A percentile compares a stretch with the other conserved stretches of the same genome.
These are phyloP conservation scores for Papilio helenus DNA, from an alignment of 1,140 invertebrate genomes.

Conservation along the genomic window DNA sequence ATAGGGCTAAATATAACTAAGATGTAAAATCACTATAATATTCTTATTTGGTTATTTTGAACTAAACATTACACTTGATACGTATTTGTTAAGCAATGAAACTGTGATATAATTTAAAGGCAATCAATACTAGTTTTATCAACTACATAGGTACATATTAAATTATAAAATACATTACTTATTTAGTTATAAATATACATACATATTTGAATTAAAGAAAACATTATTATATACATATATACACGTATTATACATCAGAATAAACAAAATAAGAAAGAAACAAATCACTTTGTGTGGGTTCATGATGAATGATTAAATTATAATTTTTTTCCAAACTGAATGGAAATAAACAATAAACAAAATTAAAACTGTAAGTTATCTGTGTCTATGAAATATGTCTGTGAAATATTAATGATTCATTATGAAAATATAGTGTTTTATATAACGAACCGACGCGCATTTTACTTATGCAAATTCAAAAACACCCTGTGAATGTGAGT, in stretches of 20 bases:
- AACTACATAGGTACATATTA: neutral
- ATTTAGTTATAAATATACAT: neutral
- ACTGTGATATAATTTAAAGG: neutral
- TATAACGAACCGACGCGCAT: no score
- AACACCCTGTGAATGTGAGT: no score
- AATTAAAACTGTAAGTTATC: neutral
- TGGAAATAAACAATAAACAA: neutral
- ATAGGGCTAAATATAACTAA: no score
- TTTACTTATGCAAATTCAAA: no score
- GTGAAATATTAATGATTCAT: neutral
- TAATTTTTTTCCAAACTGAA: neutral
- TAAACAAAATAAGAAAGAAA: no score
- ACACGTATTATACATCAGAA: neutral
- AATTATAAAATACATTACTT: neutral
- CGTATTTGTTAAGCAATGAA: neutral
- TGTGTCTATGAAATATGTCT: neutral
- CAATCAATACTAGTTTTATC: neutral
- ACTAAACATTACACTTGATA: neutral
- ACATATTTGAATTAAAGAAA: neutral
- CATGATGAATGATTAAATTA: neutral
- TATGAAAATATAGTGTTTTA: neutral
- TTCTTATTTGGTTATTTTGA: no score
- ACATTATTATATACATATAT: conserved; percentile 4
- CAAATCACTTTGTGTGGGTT: neutral
- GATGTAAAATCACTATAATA: no score